Base-by-base conservation (phyloP, 2,113 vertebrate species). In the Platanista minor region DNA sequence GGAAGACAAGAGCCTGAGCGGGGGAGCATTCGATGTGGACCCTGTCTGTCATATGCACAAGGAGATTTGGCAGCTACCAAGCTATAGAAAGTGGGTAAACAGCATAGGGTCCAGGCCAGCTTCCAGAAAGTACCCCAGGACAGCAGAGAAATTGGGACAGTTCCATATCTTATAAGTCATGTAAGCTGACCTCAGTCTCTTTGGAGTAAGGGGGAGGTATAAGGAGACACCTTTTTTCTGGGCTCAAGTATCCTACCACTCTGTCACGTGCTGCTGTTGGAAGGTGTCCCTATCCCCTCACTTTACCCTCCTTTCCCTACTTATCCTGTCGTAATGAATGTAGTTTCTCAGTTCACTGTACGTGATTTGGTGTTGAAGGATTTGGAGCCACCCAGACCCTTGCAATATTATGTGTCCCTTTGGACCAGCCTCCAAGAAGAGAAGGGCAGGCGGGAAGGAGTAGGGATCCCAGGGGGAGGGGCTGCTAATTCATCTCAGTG, bases 1-100 rank as follows among this genome's bases (percentile, higher is more conserved):
- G 72, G 99, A 99, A 98, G 99, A 99, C 98, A 99, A 99, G 98
- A 99, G 98, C 98, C 98, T 98, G 97, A 99, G 98, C 36, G 99
- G 99, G 2, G 99, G 99, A 39, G 99, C 99, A 74, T 99, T 99
- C 27, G 99, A 99, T 11, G 99, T 99, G 98, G 99, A 99, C 99
- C 99, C 99, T 99, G 98, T 99, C 98, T 99, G 99, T 99, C 99
- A 99, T 98, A 99, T 99, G 99, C 99, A 99, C 99, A 99, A 99
- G 99, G 99, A 99, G 98, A 99, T 99, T 98, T 99, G 99, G 94
- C 99, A 99, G 98, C 99, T 99, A 97, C 99, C 99, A 98, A 99
- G 99, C 99, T 99, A 99, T 98, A 99, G 96, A 93, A 97, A 77
- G 75, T 88, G 93, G 96, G 94, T 96, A 98, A 98, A 97, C 87